A percentile compares a stretch with the other conserved stretches of the same genome.
These are phyloP conservation scores for Hemiscyllium ocellatum DNA, from an alignment of 2,113 vertebrate species.

Conservation along the genomic window DNA sequence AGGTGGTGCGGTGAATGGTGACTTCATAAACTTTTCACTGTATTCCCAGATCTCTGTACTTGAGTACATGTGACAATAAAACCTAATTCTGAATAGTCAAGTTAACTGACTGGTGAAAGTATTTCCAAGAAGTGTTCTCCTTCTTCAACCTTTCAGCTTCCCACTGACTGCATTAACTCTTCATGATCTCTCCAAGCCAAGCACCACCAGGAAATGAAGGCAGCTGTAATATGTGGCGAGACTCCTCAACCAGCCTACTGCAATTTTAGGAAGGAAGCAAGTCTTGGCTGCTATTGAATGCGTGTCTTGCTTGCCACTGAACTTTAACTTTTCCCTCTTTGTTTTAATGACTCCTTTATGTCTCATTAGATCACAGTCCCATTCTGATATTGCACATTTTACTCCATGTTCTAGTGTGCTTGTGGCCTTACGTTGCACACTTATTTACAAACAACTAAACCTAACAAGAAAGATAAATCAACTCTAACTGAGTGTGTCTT, in stretches of 20 bases:
- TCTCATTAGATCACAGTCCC: not conserved
- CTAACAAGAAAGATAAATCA: not conserved
- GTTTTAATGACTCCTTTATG: not conserved
- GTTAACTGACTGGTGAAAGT: not conserved
- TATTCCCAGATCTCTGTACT: too few relatives aligned
- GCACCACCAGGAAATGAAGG: not conserved
- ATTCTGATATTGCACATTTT: not conserved
- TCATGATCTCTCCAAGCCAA: not conserved
- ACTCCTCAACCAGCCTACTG: not conserved
- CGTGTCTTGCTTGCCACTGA: not conserved
- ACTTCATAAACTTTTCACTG: too few relatives aligned
- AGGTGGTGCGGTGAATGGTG: too few relatives aligned
- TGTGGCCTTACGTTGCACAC: not conserved
- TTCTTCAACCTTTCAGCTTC: not conserved
- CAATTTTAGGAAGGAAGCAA: not conserved
- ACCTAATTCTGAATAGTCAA: not conserved
- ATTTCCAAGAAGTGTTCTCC: not conserved
- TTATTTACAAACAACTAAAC: not conserved
- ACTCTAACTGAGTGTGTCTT: not conserved
- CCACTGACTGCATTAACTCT: not conserved
- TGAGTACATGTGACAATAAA: too few relatives aligned
- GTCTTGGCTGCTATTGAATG: not conserved
- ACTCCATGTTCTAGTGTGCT: not conserved
- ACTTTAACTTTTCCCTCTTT: not conserved
- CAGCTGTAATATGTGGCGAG: not conserved